Percentiles rank a stretch among this genome's conserved stretches.
Evolutionary conservation across 2,797 vertebrate species (phyloP).

Genomic region (Lithobates pipiens): DNA sequence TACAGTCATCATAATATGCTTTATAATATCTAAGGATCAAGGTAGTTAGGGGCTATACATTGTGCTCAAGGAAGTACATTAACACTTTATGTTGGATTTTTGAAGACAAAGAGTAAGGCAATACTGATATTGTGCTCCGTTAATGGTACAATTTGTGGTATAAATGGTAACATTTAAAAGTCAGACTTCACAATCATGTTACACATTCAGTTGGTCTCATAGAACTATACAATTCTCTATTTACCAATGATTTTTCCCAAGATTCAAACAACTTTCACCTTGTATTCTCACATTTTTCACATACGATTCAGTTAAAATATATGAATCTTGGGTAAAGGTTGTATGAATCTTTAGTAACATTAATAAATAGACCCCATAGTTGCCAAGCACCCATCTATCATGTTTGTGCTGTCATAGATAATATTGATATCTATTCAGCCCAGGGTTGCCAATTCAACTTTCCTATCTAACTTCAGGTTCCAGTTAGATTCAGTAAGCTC

Average conservation of each 20-base stretch:
- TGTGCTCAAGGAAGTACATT: slow-evolving; percentile 4
- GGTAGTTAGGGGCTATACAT: neutral
- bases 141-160: slow-evolving; percentile 12
- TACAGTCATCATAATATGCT: slow-evolving; percentile 14
- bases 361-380: no score
- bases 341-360: no score
- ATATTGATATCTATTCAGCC: no score
- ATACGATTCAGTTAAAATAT: no score
- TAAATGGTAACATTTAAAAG: neutral
- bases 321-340: no score
- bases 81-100: slow-evolving; percentile 14
- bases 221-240: neutral
- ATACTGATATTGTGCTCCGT: slow-evolving; percentile 51
- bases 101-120: slow-evolving; percentile 47
- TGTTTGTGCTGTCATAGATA: no score
- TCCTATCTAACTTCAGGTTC: no score
- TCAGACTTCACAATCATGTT: slow-evolving; percentile 8
- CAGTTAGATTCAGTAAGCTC: no score
- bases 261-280: neutral
- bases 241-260: neutral
- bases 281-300: no score
- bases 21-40: neutral
- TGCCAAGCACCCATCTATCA: no score
- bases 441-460: no score
- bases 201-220: slow-evolving; percentile 41